phyloP scores from a whole-genome alignment of 2,888 invertebrate genomes.

The Drosophila birchii region DNA sequence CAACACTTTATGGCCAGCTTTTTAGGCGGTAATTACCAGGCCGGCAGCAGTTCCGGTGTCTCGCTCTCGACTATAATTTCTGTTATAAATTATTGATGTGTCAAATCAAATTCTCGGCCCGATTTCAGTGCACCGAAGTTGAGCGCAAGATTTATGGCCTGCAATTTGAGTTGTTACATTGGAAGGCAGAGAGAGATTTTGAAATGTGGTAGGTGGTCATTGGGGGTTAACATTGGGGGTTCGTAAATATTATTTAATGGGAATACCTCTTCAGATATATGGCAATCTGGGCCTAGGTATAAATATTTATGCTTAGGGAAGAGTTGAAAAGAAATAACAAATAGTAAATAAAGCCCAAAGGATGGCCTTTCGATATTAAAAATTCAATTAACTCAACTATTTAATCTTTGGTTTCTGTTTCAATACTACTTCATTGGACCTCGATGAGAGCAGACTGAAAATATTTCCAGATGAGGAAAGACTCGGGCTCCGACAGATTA shows the following conservation, averaged over 20 bases:
- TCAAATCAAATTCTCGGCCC: slow-evolving; percentile 73
- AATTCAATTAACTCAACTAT: no score
- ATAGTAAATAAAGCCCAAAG: no score
- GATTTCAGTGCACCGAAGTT: slow-evolving; percentile 51
- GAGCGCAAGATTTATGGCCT: slow-evolving; percentile 60
- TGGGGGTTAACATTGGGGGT: slow-evolving; percentile 4
- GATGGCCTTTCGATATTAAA: no score
- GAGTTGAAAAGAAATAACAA: no score
- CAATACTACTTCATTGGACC: slow-evolving; percentile 15
- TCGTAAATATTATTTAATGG: slow-evolving; percentile 1
- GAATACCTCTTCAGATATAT: background rate
- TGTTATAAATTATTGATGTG: slow-evolving; percentile 76
- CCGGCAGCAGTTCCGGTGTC: slow-evolving; percentile 73
- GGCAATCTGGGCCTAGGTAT: no score
- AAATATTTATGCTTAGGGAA: no score
- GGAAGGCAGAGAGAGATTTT: slow-evolving; percentile 5
- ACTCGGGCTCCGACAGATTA: slow-evolving; percentile 41
- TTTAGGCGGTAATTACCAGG: slow-evolving; percentile 68
- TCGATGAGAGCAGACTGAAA: slow-evolving; percentile 26
- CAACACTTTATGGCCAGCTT: slow-evolving; percentile 58
- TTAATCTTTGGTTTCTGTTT: no score
- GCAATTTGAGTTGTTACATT: slow-evolving; percentile 42
- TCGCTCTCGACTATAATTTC: slow-evolving; percentile 63
- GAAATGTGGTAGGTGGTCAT: slow-evolving; percentile 5
- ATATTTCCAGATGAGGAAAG: slow-evolving; percentile 43